Conservation (phyloP, 2,113 vertebrate genomes). For the Crotalus helleri region DNA sequence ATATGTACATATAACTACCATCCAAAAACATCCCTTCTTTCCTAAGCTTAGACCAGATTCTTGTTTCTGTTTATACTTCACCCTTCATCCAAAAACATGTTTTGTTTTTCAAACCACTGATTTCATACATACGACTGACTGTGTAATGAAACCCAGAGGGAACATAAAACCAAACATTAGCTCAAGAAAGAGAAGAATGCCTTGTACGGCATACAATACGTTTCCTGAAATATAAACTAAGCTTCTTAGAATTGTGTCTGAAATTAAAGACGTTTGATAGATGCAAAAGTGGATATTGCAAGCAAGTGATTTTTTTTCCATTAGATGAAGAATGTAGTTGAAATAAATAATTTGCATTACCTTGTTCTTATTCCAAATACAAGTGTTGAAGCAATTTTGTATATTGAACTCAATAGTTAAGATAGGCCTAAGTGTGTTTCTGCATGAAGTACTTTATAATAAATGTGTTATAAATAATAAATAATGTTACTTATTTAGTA, state of each 20-base stretch:
- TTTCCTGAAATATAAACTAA: constrained; percentile 12
- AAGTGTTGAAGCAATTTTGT: neutral
- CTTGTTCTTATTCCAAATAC: neutral
- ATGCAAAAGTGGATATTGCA: neutral
- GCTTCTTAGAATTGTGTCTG: neutral
- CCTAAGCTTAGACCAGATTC: accelerated
- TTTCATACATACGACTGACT: neutral
- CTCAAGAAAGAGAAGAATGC: neutral
- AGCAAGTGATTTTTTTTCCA: too few relatives aligned
- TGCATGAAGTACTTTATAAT: neutral
- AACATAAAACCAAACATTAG: neutral
- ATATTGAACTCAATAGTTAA: neutral
- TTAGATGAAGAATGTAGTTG: neutral
- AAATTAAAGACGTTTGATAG: neutral
- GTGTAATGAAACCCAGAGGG: neutral
- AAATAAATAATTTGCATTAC: neutral
- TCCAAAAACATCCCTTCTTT: neutral
- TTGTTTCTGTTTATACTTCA: neutral
- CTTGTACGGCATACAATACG: neutral
- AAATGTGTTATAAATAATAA: neutral
- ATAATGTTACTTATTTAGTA: neutral
- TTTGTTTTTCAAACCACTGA: neutral
- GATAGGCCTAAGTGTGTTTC: neutral
- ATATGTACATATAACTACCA: neutral
- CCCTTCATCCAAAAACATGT: neutral